Evolutionary conservation across 92 coral and sea anemone species (phyloP).

Genomic region (Blastomussa wellsi): DNA sequence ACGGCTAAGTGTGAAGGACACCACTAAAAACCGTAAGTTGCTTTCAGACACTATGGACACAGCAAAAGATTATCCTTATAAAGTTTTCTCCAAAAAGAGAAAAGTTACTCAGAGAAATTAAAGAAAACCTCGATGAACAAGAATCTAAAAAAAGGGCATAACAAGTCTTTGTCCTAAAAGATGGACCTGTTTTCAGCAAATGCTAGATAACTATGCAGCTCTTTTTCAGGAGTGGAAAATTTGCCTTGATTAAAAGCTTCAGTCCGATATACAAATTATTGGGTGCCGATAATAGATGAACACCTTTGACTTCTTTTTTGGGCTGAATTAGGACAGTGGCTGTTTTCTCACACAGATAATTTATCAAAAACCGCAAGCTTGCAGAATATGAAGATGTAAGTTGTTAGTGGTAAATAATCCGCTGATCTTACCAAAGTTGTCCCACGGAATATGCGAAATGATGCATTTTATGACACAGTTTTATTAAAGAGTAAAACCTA

Average conservation of each 20-base stretch:
- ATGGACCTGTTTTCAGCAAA: slow-evolving; percentile 6
- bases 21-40: slow-evolving; percentile 24
- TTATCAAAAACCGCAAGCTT: slow-evolving; percentile 61
- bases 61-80: slow-evolving; percentile 20
- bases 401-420: slow-evolving; percentile 47
- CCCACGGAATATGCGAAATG: background rate
- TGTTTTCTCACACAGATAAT: slow-evolving; percentile 67
- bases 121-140: no score
- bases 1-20: no score
- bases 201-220: no score
- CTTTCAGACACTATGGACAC: slow-evolving; percentile 35
- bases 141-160: no score
- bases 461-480: background rate
- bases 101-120: no score
- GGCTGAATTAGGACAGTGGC: slow-evolving; percentile 38
- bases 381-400: slow-evolving; percentile 54
- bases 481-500: background rate
- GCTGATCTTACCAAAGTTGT: slow-evolving; percentile 17
- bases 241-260: no score
- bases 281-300: background rate
- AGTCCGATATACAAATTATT: background rate
- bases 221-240: no score
- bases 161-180: no score
- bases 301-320: slow-evolving; percentile 19
- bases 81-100: no score